phyloP scores from a whole-genome alignment of 1,140 invertebrate species.

The Steinernema feltiae region DNA sequence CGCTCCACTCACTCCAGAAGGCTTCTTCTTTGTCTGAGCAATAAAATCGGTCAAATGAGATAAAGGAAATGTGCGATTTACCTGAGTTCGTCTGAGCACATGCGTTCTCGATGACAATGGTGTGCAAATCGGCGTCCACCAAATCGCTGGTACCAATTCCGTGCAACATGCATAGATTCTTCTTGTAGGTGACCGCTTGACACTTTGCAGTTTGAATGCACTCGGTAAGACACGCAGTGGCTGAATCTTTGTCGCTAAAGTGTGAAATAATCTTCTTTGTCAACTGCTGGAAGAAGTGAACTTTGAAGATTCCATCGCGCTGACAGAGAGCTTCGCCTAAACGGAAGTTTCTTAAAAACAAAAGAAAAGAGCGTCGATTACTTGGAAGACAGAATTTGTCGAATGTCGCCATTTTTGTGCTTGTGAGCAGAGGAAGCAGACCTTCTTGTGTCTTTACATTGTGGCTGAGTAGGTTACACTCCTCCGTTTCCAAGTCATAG shows the following conservation, averaged over 20 bases:
- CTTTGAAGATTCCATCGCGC: not conserved
- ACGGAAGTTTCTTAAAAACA: not conserved
- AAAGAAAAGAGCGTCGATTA: not conserved
- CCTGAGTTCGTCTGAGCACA: not conserved
- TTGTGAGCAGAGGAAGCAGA: not conserved
- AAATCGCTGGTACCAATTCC: not conserved
- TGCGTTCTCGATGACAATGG: slow-evolving; percentile 2
- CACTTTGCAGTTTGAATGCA: not conserved
- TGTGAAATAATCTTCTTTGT: not conserved
- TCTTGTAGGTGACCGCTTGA: slow-evolving; percentile 2
- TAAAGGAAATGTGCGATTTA: not conserved
- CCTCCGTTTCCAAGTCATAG: not conserved
- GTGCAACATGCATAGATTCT: not conserved
- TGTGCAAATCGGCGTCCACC: not conserved
- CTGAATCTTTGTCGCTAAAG: not conserved
- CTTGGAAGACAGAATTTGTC: slow-evolving; percentile 8
- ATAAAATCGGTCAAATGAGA: not conserved
- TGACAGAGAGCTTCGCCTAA: not conserved
- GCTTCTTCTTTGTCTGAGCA: not conserved
- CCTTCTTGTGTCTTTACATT: not conserved
- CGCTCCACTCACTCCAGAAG: slow-evolving; percentile 11
- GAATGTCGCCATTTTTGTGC: not conserved
- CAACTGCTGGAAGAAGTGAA: slow-evolving; percentile 8
- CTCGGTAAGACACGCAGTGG: not conserved
- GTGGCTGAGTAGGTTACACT: not conserved